A percentile compares a stretch with the other conserved stretches of the same genome.
Evolutionary conservation across 2,888 invertebrate species (phyloP).

Genomic region (Stenodema calcarata): DNA sequence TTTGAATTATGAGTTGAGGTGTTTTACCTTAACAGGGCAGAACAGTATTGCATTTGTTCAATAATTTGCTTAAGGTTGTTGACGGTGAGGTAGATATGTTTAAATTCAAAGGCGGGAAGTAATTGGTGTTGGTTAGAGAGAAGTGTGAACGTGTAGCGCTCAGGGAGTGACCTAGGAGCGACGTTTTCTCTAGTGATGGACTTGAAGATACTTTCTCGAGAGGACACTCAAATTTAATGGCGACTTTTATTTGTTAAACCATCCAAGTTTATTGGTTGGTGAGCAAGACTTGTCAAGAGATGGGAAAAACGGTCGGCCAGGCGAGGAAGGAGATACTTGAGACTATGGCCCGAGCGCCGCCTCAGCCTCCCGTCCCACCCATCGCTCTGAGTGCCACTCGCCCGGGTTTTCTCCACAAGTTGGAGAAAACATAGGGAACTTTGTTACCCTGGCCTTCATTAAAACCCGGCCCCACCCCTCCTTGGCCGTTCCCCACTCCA

Average conservation of each 20-base stretch:
- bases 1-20: too few relatives aligned
- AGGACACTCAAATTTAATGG: constrained; percentile 42
- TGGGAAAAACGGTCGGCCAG: neutral
- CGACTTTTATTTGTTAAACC: constrained; percentile 46
- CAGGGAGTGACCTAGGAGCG: neutral
- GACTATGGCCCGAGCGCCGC: neutral
- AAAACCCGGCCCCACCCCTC: neutral
- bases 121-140: too few relatives aligned
- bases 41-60: too few relatives aligned
- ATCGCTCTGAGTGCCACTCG: neutral
- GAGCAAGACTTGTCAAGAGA: neutral
- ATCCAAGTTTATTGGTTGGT: constrained; percentile 44
- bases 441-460: constrained; percentile 18
- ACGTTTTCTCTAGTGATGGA: constrained; percentile 38
- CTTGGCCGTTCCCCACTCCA: neutral
- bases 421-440: constrained; percentile 25
- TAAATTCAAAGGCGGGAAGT: too few relatives aligned
- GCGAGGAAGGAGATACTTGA: neutral
- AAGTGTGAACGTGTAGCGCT: neutral
- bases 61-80: too few relatives aligned
- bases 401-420: neutral
- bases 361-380: neutral
- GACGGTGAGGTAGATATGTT: too few relatives aligned
- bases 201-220: constrained; percentile 28
- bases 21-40: too few relatives aligned